Base-by-base conservation (phyloP, 2,888 invertebrate genomes). In the Seira ritae region DNA sequence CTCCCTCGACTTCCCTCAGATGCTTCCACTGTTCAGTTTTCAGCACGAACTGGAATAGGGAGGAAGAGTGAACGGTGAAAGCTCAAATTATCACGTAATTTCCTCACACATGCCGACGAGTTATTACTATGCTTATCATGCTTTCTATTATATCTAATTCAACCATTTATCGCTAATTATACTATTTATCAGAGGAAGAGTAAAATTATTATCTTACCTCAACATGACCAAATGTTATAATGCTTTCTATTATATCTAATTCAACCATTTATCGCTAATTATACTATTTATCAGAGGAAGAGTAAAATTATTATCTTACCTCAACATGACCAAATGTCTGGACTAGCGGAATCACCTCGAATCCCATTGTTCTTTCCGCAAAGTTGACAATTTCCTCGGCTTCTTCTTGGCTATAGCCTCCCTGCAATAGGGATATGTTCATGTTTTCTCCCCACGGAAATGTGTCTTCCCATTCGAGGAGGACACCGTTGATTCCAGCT, bases 261-360 rank as follows among this genome's bases (percentile, higher is more conserved):
- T 31, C n/a, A n/a, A n/a, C n/a, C n/a, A n/a, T n/a, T n/a, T n/a
- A n/a, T n/a, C 31, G 31, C 31, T 31, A 31, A 31, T 31, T 31
- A 31, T 31, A 31, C 31, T 31, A 31, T 4, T 31, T 8, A 31
- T 8, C 8, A 31, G 31, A 31, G 31, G 3, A 31, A 4, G 8
- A 31, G 8, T 8, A 31, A n/a, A 31, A 31, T 31, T 31, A 31
- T 31, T 31, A 55, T 12, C 15, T 55, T n/a, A 55, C 55, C 55
- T 97, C 97, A 92, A 96, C 92, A 91, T 97, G 96, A 0, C 96
- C 96, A 89, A 97, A 95, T 0, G 96, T 95, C 91, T 96, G 97
- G n/a, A 97, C 93, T 19, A 97, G 91, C 24, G 96, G 96, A 71
- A 96, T 94, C 62, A 95, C 93, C 85, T 93, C 93, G 80, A 97